Base-by-base conservation (phyloP, 2,113 vertebrate species). In the Sakesphorus luctuosus region DNA sequence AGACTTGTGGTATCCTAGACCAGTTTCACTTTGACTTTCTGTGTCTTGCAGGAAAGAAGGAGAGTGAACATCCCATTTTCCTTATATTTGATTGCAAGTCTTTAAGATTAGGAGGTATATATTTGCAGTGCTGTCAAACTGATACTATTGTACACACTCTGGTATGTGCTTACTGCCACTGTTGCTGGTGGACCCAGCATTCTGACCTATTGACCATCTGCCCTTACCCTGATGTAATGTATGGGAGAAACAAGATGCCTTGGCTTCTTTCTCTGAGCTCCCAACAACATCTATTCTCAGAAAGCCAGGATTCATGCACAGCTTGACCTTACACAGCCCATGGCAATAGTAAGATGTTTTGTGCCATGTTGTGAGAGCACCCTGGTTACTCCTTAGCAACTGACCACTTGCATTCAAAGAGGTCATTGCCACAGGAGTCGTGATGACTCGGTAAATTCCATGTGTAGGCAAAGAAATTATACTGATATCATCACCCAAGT, bases 331-430 rank as follows among this genome's bases (percentile, higher is more conserved):
- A 24, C 3, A n/a, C 46, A 72, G 40, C 35, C n/a, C 24, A 1
- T 19, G 18, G 16, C 61, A 85, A 63, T 4, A 56, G 18, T 10
- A 12, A 58, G n/a, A 13, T 63, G 23, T 68, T 82, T 35, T 28
- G 18, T 44, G 35, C 18, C 35, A 5, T 23, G 25, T 3, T 21
- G 3, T 52, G 46, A 95, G 50, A 89, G 62, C 11, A 21, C 31
- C 13, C 46, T 77, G 23, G 40, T 18, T 81, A 19, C 52, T 80
- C 35, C 59, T 73, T 18, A 47, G 35, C 29, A 68, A 17, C 29
- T 6, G 5, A 25, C 35, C 3, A 0, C 21, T 73, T 1, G 0
- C 4, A 4, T 65, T 71, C 28, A 62, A 66, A 81, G 55, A 21
- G 21, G 31, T 25, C 47, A 58, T 8, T 66, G 65, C 49, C 36